A percentile compares a stretch with the other conserved stretches of the same genome.
These are phyloP conservation scores for Pyrrhosoma nymphula DNA, from an alignment of 2,888 invertebrate genomes.

Conservation along the genomic window DNA sequence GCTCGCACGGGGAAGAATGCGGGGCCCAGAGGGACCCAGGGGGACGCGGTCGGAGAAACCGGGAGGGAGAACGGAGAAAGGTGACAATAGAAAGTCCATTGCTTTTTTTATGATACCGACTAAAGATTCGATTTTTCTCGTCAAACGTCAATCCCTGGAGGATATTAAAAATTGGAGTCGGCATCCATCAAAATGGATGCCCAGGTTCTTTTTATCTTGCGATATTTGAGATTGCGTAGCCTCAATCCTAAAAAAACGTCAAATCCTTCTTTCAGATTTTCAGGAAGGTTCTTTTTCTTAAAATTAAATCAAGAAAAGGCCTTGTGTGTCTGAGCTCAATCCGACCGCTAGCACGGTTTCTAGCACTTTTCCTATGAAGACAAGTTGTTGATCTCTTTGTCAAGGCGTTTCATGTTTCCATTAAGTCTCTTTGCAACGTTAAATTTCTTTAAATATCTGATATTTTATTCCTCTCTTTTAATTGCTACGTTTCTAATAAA, in stretches of 20 bases:
- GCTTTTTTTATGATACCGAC: not conserved
- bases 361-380: too few relatives aligned
- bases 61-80: not conserved
- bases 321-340: too few relatives aligned
- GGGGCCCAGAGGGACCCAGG: not conserved
- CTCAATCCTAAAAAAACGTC: not conserved
- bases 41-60: not conserved
- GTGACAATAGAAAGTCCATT: not conserved
- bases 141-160: not conserved
- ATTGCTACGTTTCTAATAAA: too few relatives aligned
- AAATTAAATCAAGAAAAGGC: not conserved
- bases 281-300: not conserved
- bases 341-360: too few relatives aligned
- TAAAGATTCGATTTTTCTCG: not conserved
- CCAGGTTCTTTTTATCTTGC: not conserved
- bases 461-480: too few relatives aligned
- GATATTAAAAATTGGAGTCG: slow-evolving; percentile 18
- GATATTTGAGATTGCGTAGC: not conserved
- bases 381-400: too few relatives aligned
- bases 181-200: not conserved
- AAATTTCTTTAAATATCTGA: too few relatives aligned
- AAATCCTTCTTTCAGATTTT: not conserved
- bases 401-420: too few relatives aligned
- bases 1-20: not conserved
- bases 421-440: too few relatives aligned